phyloP scores from a whole-genome alignment of 2,888 invertebrate genomes.

The Pogonocherus hispidulus region DNA sequence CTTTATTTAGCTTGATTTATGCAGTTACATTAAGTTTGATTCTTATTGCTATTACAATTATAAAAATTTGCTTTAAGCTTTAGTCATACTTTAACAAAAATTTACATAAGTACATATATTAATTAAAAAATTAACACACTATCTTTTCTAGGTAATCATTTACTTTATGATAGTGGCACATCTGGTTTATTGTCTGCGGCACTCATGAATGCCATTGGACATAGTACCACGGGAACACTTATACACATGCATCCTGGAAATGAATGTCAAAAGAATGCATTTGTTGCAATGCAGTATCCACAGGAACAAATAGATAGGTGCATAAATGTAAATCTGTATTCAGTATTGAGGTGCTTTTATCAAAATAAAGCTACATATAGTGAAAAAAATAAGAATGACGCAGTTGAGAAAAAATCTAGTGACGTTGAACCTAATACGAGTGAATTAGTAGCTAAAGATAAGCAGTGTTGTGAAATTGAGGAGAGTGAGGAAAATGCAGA shows the following conservation, averaged over 20 bases:
- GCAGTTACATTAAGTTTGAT: too few relatives aligned
- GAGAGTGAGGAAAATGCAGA: conserved; percentile 9
- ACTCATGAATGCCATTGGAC: conserved; percentile 83
- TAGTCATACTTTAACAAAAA: too few relatives aligned
- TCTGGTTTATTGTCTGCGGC: conserved; percentile 88
- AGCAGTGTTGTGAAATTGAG: neutral
- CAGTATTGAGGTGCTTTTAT: conserved; percentile 78
- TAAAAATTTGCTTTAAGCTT: too few relatives aligned
- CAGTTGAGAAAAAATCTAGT: conserved; percentile 1
- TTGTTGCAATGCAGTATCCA: conserved; percentile 85
- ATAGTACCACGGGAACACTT: conserved; percentile 75
- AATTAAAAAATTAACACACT: too few relatives aligned
- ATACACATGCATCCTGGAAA: conserved; percentile 87
- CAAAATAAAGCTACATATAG: conserved; percentile 67
- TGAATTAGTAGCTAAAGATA: neutral
- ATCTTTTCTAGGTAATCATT: conserved; percentile 70
- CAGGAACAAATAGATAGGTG: conserved; percentile 79
- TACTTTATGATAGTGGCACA: conserved; percentile 91
- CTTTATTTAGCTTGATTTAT: neutral
- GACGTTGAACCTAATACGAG: conserved; percentile 8
- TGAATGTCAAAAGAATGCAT: conserved; percentile 82
- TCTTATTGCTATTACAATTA: too few relatives aligned
- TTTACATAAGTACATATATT: too few relatives aligned
- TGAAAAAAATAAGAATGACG: conserved; percentile 17
- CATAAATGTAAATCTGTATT: conserved; percentile 83